A percentile compares a stretch with the other conserved stretches of the same genome.
Evolutionary conservation across 2,888 invertebrate genomes (phyloP).

Genomic region (Troilus luridus): DNA sequence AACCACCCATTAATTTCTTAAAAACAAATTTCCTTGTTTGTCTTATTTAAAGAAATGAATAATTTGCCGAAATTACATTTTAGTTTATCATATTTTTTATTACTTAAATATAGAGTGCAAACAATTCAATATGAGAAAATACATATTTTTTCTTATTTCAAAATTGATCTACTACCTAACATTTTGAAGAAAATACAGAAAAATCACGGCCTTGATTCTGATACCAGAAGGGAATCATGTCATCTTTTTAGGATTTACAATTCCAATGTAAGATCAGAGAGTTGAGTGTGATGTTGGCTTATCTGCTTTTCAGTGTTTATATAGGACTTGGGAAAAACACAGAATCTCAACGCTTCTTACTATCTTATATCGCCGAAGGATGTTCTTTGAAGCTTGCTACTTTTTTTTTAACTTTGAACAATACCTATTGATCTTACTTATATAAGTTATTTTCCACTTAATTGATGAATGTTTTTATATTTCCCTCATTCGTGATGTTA

Average conservation of each 20-base stretch:
- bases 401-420: neutral
- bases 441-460: no score
- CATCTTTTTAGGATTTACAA: neutral
- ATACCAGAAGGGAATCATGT: neutral
- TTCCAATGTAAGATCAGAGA: neutral
- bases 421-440: neutral
- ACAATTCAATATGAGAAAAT: no score
- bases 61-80: no score
- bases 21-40: no score
- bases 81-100: no score
- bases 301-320: neutral
- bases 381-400: neutral
- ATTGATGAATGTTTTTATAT: no score
- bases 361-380: neutral
- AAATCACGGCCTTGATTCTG: neutral
- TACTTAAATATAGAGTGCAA: no score
- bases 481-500: no score
- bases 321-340: neutral
- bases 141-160: neutral
- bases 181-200: neutral
- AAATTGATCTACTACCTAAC: neutral
- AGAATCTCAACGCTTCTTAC: neutral
- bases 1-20: no score
- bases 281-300: neutral
- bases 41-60: no score